These are phyloP conservation scores for Acronicta aceris DNA, from an alignment of 2,888 invertebrate species.

Conservation along the genomic window DNA sequence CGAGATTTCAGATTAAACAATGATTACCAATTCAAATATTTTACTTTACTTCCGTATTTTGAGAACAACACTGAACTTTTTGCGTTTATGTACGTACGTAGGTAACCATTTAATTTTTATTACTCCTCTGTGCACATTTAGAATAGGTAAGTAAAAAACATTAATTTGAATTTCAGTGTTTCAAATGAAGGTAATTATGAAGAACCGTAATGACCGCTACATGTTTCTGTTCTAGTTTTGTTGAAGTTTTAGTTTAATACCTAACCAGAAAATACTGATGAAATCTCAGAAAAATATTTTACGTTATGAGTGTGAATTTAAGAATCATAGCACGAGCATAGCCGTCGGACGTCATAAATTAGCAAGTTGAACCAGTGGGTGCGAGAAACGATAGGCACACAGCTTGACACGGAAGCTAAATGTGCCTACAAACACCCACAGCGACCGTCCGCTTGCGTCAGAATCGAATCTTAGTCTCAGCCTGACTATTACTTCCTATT, in stretches of 20 bases:
- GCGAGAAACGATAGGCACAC: constrained; percentile 54
- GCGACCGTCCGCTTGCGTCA: constrained; percentile 66
- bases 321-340: constrained; percentile 30
- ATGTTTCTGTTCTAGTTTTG: constrained; percentile 14
- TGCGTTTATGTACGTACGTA: constrained; percentile 17
- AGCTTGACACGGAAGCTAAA: constrained; percentile 67
- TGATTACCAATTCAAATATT: constrained; percentile 43
- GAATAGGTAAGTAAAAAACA: constrained; percentile 1
- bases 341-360: constrained; percentile 64
- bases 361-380: constrained; percentile 63
- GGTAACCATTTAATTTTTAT: constrained; percentile 20
- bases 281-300: constrained; percentile 11
- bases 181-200: not conserved
- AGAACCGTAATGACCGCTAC: constrained; percentile 9
- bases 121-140: constrained; percentile 8
- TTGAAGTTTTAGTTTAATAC: constrained; percentile 10
- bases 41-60: constrained; percentile 43
- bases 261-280: constrained; percentile 7
- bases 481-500: constrained; percentile 69
- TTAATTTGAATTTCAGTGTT: constrained; percentile 7
- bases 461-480: constrained; percentile 64
- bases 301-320: constrained; percentile 20
- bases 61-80: constrained; percentile 31
- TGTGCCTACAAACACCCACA: constrained; percentile 63
- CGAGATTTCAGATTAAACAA: constrained; percentile 28